Evolutionary conservation across 2,888 invertebrate species (phyloP), one percentile per base, ranked within the genome.

Genomic region (Lypha dubia): DNA sequence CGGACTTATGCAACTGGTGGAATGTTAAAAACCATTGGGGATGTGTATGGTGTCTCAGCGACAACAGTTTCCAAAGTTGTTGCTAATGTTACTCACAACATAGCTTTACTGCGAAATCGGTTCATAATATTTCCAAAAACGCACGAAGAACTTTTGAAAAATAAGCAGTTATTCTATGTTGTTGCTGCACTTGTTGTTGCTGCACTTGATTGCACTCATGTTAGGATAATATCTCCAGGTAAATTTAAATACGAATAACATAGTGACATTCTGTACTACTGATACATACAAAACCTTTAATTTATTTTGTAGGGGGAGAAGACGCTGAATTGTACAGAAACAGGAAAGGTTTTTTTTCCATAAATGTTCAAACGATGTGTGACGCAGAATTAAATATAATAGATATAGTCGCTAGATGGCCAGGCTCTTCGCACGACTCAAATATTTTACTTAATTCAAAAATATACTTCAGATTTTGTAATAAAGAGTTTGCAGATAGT

Each of bases 281-380:
- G n/a, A n/a, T n/a, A n/a, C n/a, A n/a, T n/a, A 56, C 44, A 3
- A 17, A 17, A 38, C n/a, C 62, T 32, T 41, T n/a, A n/a, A 41
- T 22, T 3, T 24, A 44, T 32, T 60, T 68, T 60, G 65, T 75
- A 75, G 85, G 79, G 71, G 79, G 76, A 8, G 38, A 53, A 11
- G 77, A 56, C n/a, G 71, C 83, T 11, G 80, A 83, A 24, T 11
- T 83, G 17, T 83, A 77, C 32, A 35, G 75, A 5, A 83, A 79
- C 28, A 77, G 70, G 28, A 75, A 83, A 63, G 71, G 74, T 15
- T 70, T 79, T 58, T 80, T 83, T 22, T 83, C 80, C 9, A 58
- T 80, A 1, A 83, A 83, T 56, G 76, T 77, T 3, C 85, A 80
- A 67, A 82, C 79, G 8, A 60, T 53, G 49, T 81, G 84, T 38